Percentiles rank a stretch among this genome's conserved stretches.
Conservation (phyloP, 2,797 vertebrate species). For the Acestrorhynchus altus region DNA sequence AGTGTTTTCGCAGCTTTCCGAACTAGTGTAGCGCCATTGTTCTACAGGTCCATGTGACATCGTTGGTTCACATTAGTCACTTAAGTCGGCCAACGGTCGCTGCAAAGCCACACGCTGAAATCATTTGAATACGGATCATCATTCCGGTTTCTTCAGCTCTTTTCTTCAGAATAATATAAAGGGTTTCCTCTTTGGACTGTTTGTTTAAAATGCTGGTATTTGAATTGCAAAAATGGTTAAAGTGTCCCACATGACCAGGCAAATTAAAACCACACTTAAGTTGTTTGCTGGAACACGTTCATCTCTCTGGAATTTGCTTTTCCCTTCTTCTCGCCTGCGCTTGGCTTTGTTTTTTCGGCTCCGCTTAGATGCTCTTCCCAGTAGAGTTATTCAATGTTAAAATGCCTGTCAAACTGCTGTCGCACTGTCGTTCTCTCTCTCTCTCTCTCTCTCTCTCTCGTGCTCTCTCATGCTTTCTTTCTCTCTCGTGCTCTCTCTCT, state of each 20-base stretch:
- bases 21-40: no score
- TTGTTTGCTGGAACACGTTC: not conserved
- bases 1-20: no score
- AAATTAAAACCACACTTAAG: not conserved
- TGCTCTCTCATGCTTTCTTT: not conserved
- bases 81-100: no score
- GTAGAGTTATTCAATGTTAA: not conserved
- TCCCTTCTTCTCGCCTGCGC: not conserved
- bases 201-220: not conserved
- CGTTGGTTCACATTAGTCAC: no score
- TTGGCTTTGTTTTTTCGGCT: not conserved
- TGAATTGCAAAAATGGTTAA: not conserved
- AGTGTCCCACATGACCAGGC: not conserved
- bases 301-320: not conserved
- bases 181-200: no score
- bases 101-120: no score
- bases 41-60: no score
- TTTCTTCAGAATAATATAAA: no score
- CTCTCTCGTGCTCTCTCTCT: not conserved
- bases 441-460: constrained; percentile 12
- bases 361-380: constrained; percentile 7
- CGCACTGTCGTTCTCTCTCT: not conserved
- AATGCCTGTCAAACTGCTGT: constrained; percentile 16
- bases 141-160: no score
- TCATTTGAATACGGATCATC: no score